These are phyloP conservation scores for Micoletzkya japonica DNA, from an alignment of 2,888 invertebrate genomes.

Conservation along the genomic window DNA sequence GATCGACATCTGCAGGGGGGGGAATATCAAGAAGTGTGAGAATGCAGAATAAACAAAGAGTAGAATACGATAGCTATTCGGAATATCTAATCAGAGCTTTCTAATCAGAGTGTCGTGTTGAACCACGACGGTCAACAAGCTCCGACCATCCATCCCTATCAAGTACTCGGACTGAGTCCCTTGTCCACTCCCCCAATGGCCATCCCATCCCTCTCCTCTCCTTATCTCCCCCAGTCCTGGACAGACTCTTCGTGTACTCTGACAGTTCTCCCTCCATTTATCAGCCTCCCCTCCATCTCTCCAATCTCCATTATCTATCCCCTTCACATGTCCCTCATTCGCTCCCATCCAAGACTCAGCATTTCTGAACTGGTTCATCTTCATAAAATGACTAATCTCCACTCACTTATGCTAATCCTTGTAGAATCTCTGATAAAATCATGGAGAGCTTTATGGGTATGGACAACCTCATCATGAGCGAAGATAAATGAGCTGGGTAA, in stretches of 20 bases:
- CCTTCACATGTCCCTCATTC: background rate
- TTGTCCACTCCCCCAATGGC: background rate
- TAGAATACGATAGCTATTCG: background rate
- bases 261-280: too few species aligned
- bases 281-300: too few species aligned
- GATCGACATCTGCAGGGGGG: background rate
- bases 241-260: too few species aligned
- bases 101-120: too few species aligned
- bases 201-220: background rate
- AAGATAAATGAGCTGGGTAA: too few species aligned
- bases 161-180: background rate
- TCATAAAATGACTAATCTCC: background rate
- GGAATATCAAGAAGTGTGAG: too few species aligned
- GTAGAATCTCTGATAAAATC: too few species aligned
- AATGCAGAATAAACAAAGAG: too few species aligned
- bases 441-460: too few species aligned
- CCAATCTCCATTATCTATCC: background rate
- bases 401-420: background rate
- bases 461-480: too few species aligned
- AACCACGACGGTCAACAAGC: too few species aligned
- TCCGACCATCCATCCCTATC: background rate
- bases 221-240: background rate
- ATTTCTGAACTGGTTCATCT: constrained; percentile 3
- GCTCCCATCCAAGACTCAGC: background rate
- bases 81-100: too few species aligned